Percentiles rank a stretch among this genome's conserved stretches.
Evolutionary conservation across 2,888 invertebrate genomes (phyloP).

Genomic region (Alsophila aescularia): DNA sequence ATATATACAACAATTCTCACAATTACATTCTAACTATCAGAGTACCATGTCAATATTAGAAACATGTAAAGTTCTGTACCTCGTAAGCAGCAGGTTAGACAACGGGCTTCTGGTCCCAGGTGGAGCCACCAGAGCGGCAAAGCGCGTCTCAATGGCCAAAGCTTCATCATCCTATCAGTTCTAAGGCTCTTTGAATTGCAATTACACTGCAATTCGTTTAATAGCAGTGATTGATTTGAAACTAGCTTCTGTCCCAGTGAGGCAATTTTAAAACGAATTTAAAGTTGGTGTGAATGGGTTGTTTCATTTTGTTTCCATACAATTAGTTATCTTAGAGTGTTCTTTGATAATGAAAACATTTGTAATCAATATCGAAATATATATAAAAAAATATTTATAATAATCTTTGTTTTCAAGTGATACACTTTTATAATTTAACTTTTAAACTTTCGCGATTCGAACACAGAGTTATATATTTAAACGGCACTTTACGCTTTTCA

Average conservation of each 20-base stretch:
- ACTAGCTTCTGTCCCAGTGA: conserved; percentile 20
- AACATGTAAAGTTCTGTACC: neutral
- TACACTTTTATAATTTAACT: no score
- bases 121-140: conserved; percentile 43
- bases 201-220: conserved; percentile 51
- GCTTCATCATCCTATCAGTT: conserved; percentile 37
- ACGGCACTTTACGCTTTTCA: no score
- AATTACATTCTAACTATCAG: neutral
- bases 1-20: no score
- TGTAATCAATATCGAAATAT: no score
- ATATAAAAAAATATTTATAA: no score
- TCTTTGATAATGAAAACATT: no score
- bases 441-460: no score
- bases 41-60: neutral
- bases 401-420: no score
- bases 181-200: conserved; percentile 15
- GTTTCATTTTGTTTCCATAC: neutral
- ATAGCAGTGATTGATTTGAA: conserved; percentile 47
- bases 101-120: no score
- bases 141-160: conserved; percentile 50
- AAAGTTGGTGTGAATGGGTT: neutral
- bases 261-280: conserved; percentile 8
- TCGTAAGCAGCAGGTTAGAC: no score
- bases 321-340: no score
- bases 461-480: no score